These are phyloP conservation scores for Tenthredo amoena DNA, from an alignment of 2,888 invertebrate species.

Conservation along the genomic window DNA sequence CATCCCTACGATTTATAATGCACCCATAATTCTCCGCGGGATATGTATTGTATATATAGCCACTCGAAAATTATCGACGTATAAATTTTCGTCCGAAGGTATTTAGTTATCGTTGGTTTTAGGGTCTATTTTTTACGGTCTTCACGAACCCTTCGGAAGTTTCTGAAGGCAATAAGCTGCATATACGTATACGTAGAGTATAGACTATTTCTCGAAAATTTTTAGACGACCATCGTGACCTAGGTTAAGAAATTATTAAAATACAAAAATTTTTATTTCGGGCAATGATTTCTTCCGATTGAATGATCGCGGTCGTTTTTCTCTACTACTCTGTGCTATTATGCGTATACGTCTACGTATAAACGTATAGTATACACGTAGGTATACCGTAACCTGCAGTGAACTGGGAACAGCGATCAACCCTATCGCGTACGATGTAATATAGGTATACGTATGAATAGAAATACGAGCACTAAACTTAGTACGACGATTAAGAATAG, in stretches of 20 bases:
- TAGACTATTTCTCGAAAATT: background rate
- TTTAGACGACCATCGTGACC: background rate
- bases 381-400: background rate
- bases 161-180: background rate
- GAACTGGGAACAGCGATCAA: slow-evolving; percentile 5
- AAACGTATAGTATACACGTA: background rate
- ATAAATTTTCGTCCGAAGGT: background rate
- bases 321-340: background rate
- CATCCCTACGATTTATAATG: background rate
- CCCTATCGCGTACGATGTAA: slow-evolving; percentile 9
- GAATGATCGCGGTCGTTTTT: background rate
- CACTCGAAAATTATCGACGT: slow-evolving; percentile 22
- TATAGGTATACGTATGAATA: slow-evolving; percentile 1
- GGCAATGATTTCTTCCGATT: background rate
- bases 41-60: background rate
- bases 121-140: slow-evolving; percentile 17
- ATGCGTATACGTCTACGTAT: background rate
- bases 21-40: background rate
- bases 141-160: background rate
- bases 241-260: background rate
- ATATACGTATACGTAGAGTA: background rate
- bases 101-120: slow-evolving; percentile 2
- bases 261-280: background rate
- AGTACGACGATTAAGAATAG: slow-evolving; percentile 45
- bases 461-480: slow-evolving; percentile 22